Percentiles rank a stretch among this genome's conserved stretches.
phyloP scores from a whole-genome alignment of 2,888 invertebrate genomes.

The Troides helena region DNA sequence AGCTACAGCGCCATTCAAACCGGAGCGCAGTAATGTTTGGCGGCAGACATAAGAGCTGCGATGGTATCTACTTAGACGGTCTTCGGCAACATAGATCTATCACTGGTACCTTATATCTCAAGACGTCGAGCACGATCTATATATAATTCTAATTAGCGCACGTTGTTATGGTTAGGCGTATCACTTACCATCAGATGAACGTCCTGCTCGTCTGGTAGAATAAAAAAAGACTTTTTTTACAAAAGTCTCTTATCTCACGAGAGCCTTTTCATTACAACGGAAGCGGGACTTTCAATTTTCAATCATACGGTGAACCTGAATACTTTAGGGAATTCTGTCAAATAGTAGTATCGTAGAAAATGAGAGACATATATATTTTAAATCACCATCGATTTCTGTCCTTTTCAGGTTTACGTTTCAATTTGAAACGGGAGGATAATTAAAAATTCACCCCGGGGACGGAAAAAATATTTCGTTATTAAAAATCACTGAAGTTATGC shows the following conservation, averaged over 20 bases:
- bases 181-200: no score
- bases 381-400: constrained; percentile 3
- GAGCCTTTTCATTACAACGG: constrained; percentile 2
- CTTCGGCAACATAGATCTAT: not conserved
- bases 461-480: not conserved
- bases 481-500: not conserved
- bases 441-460: not conserved
- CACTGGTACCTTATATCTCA: not conserved
- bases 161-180: no score
- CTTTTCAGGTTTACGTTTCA: constrained; percentile 4
- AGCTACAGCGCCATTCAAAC: no score
- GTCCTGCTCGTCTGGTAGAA: no score
- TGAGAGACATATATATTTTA: constrained; percentile 10
- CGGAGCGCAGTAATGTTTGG: no score
- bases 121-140: no score
- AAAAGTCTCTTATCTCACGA: not conserved
- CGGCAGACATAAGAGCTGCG: no score
- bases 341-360: constrained; percentile 12
- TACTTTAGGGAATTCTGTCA: constrained; percentile 11
- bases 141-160: no score
- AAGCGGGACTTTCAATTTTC: not conserved
- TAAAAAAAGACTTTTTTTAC: not conserved
- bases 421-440: not conserved
- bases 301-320: not conserved
- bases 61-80: no score